A percentile compares a stretch with the other conserved stretches of the same genome.
Conservation (phyloP, 2,113 vertebrate genomes). For the Acanthochromis polyacanthus region DNA sequence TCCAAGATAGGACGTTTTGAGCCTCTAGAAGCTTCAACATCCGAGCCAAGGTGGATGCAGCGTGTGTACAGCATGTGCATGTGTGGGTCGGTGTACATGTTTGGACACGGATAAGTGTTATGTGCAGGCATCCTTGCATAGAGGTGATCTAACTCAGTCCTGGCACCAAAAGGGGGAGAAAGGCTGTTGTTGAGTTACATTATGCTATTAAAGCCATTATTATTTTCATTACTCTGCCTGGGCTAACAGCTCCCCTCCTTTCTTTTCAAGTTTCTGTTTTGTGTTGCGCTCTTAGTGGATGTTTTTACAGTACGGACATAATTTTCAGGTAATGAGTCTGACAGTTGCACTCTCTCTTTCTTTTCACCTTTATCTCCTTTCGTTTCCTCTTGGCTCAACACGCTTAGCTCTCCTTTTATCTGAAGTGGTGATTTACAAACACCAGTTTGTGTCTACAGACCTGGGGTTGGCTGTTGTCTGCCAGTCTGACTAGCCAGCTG, state of each 20-base stretch:
- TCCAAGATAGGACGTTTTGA: slow-evolving; percentile 45
- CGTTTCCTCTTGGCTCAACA: slow-evolving; percentile 62
- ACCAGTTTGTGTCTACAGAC: slow-evolving; percentile 74
- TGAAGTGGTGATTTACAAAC: slow-evolving; percentile 82
- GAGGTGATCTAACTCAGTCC: slow-evolving; percentile 52
- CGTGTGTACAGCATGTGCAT: slow-evolving; percentile 17
- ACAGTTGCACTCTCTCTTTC: slow-evolving; percentile 61
- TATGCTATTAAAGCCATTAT: slow-evolving; percentile 61
- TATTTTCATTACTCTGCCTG: slow-evolving; percentile 61
- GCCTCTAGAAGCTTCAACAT: slow-evolving; percentile 36
- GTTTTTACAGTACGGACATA: slow-evolving; percentile 53
- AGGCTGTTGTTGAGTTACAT: slow-evolving; percentile 41
- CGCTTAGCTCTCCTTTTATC: slow-evolving; percentile 74
- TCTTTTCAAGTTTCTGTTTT: slow-evolving; percentile 38
- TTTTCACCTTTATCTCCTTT: slow-evolving; percentile 58
- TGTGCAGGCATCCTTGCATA: slow-evolving; percentile 28
- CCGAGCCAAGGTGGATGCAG: slow-evolving; percentile 8
- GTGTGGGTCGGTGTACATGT: slow-evolving; percentile 5
- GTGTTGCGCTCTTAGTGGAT: slow-evolving; percentile 36
- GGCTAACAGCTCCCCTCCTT: slow-evolving; percentile 30
- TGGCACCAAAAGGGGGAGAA: slow-evolving; percentile 19
- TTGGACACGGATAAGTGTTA: slow-evolving; percentile 21
- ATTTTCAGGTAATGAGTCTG: slow-evolving; percentile 56
- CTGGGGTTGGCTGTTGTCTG: slow-evolving; percentile 69
- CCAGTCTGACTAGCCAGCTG: slow-evolving; percentile 79